Base-by-base conservation (phyloP, 2,888 invertebrate genomes). In the Hyposoter didymator region DNA sequence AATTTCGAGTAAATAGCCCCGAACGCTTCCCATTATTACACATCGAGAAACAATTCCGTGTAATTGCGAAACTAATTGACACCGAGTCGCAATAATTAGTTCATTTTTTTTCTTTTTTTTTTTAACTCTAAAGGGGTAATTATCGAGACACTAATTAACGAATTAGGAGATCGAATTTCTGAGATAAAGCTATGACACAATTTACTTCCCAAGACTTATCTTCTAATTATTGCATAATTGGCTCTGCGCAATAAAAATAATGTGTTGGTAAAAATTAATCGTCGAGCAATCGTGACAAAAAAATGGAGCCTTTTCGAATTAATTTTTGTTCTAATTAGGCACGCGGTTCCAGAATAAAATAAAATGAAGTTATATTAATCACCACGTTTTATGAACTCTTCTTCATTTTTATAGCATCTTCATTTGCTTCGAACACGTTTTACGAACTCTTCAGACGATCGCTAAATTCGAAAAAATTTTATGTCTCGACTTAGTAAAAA, bases 1-100 rank as follows among this genome's bases (percentile, higher is more conserved):
- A 66, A 72, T 73, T 55, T 78, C 69, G 19, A 64, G 64, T 35
- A 66, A 62, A 74, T 45, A 17, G 45, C 17, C 47, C 47, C 59
- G 55, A 59, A 59, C 59, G 32, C 59, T 59, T 45, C 55, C 59
- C 59, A 74, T 55, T 43, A 28, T 55, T 43, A 43, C 47, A 55
- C 55, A 55, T 49, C 28, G 32, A 52, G 49, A 72, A 52, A 35
- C 35, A 49, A 17, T 59, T 3, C 28, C 12, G 28, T 10, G 28
- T 59, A 59, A 59, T 28, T 59, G 59, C 28, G 14, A 28, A 59
- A 59, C 59, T 59, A 59, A 59, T 28, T 59, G 59, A 59, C 28
- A 12, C 12, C 28, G 2, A 14, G 59, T 28, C 5, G 28, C 28
- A 28, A 59, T 22, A 28, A 28, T 59, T 59, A 59, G 3, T 59